Conservation (phyloP, 2,113 vertebrate genomes). For the Capricornis sumatraensis region DNA sequence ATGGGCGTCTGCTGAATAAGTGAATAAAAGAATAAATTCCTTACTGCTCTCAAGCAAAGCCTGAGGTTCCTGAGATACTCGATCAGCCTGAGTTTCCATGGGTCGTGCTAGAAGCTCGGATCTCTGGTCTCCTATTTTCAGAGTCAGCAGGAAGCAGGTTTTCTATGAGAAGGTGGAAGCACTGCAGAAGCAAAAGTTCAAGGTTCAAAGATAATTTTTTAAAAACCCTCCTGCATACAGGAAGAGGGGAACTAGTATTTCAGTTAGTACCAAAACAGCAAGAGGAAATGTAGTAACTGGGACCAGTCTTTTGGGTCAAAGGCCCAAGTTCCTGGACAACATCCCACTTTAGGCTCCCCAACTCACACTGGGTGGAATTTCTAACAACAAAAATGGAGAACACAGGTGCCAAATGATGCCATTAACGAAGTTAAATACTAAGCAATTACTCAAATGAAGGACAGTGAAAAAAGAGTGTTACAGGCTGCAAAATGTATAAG, state of each 20-base stretch:
- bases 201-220: neutral
- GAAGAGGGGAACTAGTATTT: neutral
- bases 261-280: neutral
- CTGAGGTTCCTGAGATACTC: constrained; percentile 65
- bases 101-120: neutral
- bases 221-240: neutral
- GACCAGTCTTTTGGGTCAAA: neutral
- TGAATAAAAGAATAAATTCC: neutral
- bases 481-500: neutral
- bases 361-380: neutral
- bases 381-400: neutral
- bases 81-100: constrained; percentile 69
- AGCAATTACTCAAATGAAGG: neutral
- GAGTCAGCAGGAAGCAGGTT: neutral
- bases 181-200: constrained; percentile 39
- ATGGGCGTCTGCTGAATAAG: neutral
- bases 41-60: constrained; percentile 63
- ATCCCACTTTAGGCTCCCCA: neutral
- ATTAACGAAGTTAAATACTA: neutral
- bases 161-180: constrained; percentile 13
- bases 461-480: neutral
- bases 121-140: neutral
- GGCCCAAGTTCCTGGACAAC: neutral
- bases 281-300: neutral
- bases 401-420: neutral